These are phyloP conservation scores for Tapera naevia DNA, from an alignment of 2,797 vertebrate genomes.

Conservation along the genomic window DNA sequence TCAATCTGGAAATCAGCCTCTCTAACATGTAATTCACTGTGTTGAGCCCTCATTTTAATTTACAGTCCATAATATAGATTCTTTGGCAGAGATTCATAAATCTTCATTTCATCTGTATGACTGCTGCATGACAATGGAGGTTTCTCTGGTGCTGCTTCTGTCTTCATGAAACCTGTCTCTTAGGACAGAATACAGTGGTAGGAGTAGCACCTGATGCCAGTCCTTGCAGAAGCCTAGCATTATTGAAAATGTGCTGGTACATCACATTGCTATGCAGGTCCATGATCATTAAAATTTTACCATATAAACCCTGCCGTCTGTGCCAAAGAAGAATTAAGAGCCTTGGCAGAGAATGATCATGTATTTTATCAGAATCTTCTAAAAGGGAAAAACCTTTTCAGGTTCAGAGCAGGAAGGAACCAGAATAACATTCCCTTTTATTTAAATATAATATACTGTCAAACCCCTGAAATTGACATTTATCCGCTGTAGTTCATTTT, in stretches of 20 bases:
- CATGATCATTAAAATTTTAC: constrained; percentile 79
- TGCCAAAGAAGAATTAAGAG: constrained; percentile 69
- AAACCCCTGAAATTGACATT: constrained; percentile 68
- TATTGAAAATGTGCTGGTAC: constrained; percentile 71
- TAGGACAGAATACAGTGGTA: constrained; percentile 55
- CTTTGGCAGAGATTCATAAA: constrained; percentile 75
- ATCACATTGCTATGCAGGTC: constrained; percentile 73
- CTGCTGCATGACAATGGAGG: constrained; percentile 67
- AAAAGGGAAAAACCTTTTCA: constrained; percentile 61
- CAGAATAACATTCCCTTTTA: constrained; percentile 69
- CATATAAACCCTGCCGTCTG: constrained; percentile 73
- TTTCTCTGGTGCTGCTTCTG: constrained; percentile 63
- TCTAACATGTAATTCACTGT: constrained; percentile 36
- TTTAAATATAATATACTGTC: constrained; percentile 75
- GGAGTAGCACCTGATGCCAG: constrained; percentile 57
- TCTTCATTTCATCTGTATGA: constrained; percentile 60
- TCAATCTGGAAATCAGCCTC: constrained; percentile 57
- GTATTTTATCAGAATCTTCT: constrained; percentile 76
- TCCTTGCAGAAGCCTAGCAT: constrained; percentile 51
- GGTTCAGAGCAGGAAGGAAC: constrained; percentile 70
- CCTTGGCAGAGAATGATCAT: constrained; percentile 68
- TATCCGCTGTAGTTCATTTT: constrained; percentile 71
- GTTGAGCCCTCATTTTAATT: constrained; percentile 75
- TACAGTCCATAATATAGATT: constrained; percentile 71
- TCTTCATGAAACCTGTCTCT: constrained; percentile 47